These are phyloP conservation scores for Poecilus cupreus DNA, from an alignment of 2,888 invertebrate species.

Conservation along the genomic window DNA sequence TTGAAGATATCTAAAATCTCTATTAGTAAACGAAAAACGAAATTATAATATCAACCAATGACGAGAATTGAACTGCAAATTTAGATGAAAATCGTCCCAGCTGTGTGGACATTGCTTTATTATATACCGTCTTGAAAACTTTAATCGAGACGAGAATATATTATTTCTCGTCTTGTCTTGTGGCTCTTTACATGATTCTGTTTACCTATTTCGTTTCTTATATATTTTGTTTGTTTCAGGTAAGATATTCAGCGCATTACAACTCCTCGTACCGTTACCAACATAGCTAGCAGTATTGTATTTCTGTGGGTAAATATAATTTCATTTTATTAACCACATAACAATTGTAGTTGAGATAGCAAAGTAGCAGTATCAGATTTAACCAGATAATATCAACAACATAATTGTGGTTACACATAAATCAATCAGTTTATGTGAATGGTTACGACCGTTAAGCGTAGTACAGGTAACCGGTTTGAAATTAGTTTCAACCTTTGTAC, in stretches of 20 bases:
- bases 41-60: too few species aligned
- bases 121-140: too few species aligned
- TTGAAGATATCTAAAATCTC: too few species aligned
- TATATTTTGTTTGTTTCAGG: conserved; percentile 24
- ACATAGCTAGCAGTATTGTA: neutral
- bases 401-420: conserved; percentile 39
- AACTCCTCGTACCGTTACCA: too few species aligned
- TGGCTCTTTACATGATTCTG: too few species aligned
- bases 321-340: neutral
- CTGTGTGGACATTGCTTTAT: too few species aligned
- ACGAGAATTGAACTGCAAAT: too few species aligned
- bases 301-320: neutral
- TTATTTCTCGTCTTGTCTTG: too few species aligned
- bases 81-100: too few species aligned
- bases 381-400: conserved; percentile 1
- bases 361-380: conserved; percentile 18
- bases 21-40: too few species aligned
- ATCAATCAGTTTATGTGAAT: conserved; percentile 31
- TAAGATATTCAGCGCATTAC: neutral
- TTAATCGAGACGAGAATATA: too few species aligned
- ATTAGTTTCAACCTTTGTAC: conserved; percentile 67
- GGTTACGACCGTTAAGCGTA: conserved; percentile 9
- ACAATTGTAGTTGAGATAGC: neutral
- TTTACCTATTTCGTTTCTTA: neutral
- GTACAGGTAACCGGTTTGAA: conserved; percentile 42